These are phyloP conservation scores for Callinectes sapidus DNA, from an alignment of 2,888 invertebrate species.

Conservation along the genomic window DNA sequence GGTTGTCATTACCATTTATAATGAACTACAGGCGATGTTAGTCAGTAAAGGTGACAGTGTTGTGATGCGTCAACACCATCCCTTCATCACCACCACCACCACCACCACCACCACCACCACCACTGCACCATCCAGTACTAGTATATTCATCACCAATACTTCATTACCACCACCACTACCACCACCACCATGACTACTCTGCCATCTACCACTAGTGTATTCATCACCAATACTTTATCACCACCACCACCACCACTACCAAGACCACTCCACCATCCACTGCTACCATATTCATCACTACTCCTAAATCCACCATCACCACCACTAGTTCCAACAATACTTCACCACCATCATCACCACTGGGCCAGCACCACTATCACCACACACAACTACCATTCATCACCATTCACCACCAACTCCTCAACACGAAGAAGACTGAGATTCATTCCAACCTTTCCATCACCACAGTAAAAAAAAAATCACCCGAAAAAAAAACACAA, in stretches of 20 bases:
- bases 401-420: neutral
- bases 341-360: neutral
- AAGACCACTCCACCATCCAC: neutral
- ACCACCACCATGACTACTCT: neutral
- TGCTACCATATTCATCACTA: neutral
- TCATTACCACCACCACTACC: neutral
- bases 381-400: neutral
- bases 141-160: neutral
- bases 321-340: neutral
- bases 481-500: no score
- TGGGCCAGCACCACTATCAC: neutral
- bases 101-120: neutral
- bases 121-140: neutral
- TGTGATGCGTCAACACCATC: neutral
- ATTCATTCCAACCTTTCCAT: no score
- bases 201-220: no score
- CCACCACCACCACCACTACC: neutral
- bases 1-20: neutral
- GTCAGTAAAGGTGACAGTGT: neutral
- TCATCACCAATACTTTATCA: neutral
- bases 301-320: neutral
- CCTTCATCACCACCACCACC: slow-evolving; percentile 21
- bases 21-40: neutral
- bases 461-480: no score
- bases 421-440: neutral